Evolutionary conservation across 2,888 invertebrate species (phyloP).

Genomic region (Diloba caeruleocephala): DNA sequence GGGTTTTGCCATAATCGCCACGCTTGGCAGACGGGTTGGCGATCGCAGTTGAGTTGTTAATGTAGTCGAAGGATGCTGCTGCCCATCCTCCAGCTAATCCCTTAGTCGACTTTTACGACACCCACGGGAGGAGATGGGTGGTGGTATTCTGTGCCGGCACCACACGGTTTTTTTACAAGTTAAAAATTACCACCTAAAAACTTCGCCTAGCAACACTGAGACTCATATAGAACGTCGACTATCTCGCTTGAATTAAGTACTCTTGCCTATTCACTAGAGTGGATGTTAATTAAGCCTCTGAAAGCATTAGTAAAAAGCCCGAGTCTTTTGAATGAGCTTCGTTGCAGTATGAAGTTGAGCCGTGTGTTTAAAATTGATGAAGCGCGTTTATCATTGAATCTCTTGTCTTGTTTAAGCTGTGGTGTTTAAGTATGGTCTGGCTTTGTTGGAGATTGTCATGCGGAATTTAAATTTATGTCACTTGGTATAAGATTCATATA

Average conservation of each 20-base stretch:
- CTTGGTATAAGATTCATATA: constrained; percentile 5
- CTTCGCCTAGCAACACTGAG: constrained; percentile 45
- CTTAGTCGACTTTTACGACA: too few species aligned
- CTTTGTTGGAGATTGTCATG: constrained; percentile 11
- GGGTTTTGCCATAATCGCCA: too few species aligned
- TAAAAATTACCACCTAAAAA: constrained; percentile 7
- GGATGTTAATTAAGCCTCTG: constrained; percentile 84
- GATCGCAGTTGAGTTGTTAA: too few species aligned
- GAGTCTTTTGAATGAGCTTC: constrained; percentile 72
- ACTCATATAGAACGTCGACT: constrained; percentile 54
- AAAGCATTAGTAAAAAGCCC: constrained; percentile 84
- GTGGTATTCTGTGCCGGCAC: too few species aligned
- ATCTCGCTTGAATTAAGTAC: constrained; percentile 73
- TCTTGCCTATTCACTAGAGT: constrained; percentile 77
- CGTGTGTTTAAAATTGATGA: constrained; percentile 73
- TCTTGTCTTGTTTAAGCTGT: constrained; percentile 37
- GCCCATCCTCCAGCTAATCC: too few species aligned
- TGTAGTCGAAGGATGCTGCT: too few species aligned
- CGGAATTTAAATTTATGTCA: constrained; percentile 1
- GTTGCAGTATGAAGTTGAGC: constrained; percentile 64
- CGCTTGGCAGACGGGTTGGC: too few species aligned
- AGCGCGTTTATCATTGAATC: constrained; percentile 58
- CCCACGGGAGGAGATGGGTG: too few species aligned
- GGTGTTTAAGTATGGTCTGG: constrained; percentile 16
- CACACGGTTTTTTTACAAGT: too few species aligned